A percentile compares a stretch with the other conserved stretches of the same genome.
These are phyloP conservation scores for Anthrax anthrax DNA, from an alignment of 2,888 invertebrate species.

Conservation along the genomic window DNA sequence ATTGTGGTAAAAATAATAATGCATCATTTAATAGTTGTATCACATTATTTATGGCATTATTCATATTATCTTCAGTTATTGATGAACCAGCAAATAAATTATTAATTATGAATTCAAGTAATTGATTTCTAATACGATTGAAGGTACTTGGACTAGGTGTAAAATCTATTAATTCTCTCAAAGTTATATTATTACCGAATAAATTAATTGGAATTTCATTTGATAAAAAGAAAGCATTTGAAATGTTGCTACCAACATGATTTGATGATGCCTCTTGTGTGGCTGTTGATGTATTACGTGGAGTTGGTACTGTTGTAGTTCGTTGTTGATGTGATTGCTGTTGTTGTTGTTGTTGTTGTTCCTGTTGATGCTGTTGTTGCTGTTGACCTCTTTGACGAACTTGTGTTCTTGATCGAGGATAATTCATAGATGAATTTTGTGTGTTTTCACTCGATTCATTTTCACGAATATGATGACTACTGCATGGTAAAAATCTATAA, in stretches of 20 bases:
- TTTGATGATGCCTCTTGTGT: not conserved
- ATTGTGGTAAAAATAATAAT: slow-evolving; percentile 26
- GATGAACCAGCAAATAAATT: slow-evolving; percentile 23
- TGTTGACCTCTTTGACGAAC: slow-evolving; percentile 3
- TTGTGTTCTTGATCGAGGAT: slow-evolving; percentile 1
- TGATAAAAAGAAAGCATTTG: slow-evolving; percentile 4
- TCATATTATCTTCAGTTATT: slow-evolving; percentile 24
- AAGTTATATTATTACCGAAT: slow-evolving; percentile 13
- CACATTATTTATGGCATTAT: slow-evolving; percentile 22
- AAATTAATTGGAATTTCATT: slow-evolving; percentile 9
- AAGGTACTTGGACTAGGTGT: slow-evolving; percentile 13
- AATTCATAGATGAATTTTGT: not conserved
- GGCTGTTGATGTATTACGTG: slow-evolving; percentile 13
- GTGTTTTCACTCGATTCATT: slow-evolving; percentile 14
- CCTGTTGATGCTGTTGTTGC: slow-evolving; percentile 13
- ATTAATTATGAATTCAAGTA: slow-evolving; percentile 22
- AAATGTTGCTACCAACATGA: not conserved
- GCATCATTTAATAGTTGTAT: slow-evolving; percentile 24
- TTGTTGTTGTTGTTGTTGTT: slow-evolving; percentile 7
- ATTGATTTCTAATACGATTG: slow-evolving; percentile 21
- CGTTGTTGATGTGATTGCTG: slow-evolving; percentile 5
- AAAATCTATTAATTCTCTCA: slow-evolving; percentile 13
- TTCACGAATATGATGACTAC: slow-evolving; percentile 50
- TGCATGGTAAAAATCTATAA: slow-evolving; percentile 48
- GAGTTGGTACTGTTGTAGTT: not conserved